Conservation (phyloP, 2,888 invertebrate species). For the Apomyelois bistriatella region DNA sequence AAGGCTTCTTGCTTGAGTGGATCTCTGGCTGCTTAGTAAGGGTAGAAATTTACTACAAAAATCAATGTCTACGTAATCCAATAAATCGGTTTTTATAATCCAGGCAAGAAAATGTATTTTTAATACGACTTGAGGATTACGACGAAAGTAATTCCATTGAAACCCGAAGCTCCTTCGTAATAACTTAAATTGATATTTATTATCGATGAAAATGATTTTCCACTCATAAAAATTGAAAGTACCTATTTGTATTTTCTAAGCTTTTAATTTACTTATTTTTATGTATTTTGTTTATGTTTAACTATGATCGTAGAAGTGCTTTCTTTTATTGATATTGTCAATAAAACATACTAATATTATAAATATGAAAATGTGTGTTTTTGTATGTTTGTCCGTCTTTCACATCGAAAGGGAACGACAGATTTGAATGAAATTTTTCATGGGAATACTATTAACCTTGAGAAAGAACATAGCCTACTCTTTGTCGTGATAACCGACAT, state of each 20-base stretch:
- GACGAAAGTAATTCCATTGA: constrained; percentile 1
- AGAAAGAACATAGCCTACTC: too few species aligned
- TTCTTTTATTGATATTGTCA: too few species aligned
- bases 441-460: too few species aligned
- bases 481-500: too few species aligned
- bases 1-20: too few species aligned
- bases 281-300: not conserved
- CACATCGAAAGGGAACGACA: too few species aligned
- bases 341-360: too few species aligned
- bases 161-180: not conserved
- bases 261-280: not conserved
- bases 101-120: not conserved
- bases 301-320: too few species aligned
- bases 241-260: not conserved
- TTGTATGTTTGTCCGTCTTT: too few species aligned
- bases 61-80: not conserved
- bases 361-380: too few species aligned
- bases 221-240: not conserved
- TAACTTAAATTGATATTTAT: constrained; percentile 3
- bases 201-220: not conserved
- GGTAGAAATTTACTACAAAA: not conserved
- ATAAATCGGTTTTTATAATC: not conserved
- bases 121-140: constrained; percentile 1
- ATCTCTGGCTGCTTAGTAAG: not conserved
- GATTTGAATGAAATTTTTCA: too few species aligned